These are phyloP conservation scores for Micrasema longulum DNA, from an alignment of 1,140 invertebrate species.

Conservation along the genomic window DNA sequence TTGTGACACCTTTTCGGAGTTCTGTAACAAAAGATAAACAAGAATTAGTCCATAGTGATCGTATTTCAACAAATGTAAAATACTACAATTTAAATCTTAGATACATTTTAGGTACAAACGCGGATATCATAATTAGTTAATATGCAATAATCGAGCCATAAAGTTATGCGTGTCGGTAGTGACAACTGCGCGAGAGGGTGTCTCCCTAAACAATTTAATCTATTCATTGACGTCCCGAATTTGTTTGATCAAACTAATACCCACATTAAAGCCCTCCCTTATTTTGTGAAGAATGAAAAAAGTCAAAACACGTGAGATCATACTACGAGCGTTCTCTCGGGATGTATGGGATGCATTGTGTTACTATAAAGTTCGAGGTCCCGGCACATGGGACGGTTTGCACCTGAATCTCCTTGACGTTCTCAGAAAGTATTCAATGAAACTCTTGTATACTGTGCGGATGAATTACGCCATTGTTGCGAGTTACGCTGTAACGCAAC, in stretches of 20 bases:
- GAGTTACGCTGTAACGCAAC: neutral
- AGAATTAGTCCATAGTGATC: constrained; percentile 7
- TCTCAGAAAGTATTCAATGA: constrained; percentile 27
- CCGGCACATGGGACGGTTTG: neutral
- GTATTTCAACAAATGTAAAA: too few relatives aligned
- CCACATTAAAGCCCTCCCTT: constrained; percentile 37
- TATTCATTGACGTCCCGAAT: constrained; percentile 39
- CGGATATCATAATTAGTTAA: constrained; percentile 6
- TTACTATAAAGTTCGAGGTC: too few relatives aligned
- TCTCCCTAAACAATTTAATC: constrained; percentile 34
- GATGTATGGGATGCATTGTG: constrained; percentile 36
- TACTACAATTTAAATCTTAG: too few relatives aligned
- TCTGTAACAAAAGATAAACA: constrained; percentile 65
- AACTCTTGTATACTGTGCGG: constrained; percentile 10
- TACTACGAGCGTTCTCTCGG: constrained; percentile 14
- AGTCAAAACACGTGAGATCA: constrained; percentile 25
- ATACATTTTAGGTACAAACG: too few relatives aligned
- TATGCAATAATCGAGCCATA: constrained; percentile 28
- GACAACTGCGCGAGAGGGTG: constrained; percentile 7
- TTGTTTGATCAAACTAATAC: constrained; percentile 47
- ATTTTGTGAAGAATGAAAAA: constrained; percentile 32
- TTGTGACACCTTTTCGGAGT: constrained; percentile 65
- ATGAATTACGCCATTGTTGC: constrained; percentile 32
- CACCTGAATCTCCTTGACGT: constrained; percentile 26
- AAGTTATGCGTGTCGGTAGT: constrained; percentile 2